phyloP scores from a whole-genome alignment of 2,888 invertebrate species.

The Diogma glabrata region DNA sequence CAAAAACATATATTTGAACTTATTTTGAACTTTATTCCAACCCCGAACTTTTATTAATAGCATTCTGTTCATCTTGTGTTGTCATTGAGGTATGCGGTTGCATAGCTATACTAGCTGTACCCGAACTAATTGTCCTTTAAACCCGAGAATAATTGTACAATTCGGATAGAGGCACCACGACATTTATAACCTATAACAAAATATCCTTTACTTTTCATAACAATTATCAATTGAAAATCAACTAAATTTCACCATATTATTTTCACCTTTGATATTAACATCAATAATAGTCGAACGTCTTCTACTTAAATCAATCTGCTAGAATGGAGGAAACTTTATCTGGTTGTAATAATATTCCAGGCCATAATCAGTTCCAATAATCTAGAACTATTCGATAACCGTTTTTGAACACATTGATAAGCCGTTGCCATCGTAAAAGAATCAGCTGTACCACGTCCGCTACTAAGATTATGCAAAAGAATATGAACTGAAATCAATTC shows the following conservation, averaged over 20 bases:
- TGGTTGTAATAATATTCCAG: slow-evolving; percentile 62
- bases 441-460: slow-evolving; percentile 64
- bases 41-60: slow-evolving; percentile 43
- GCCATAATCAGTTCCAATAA: slow-evolving; percentile 85
- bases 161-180: slow-evolving; percentile 73
- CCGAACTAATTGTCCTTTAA: slow-evolving; percentile 79
- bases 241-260: slow-evolving; percentile 1
- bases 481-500: slow-evolving; percentile 68
- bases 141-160: slow-evolving; percentile 76
- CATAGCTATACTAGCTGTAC: slow-evolving; percentile 79
- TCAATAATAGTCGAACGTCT: slow-evolving; percentile 38
- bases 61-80: slow-evolving; percentile 51
- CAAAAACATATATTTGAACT: too few species aligned
- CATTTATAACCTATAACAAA: slow-evolving; percentile 55
- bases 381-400: slow-evolving; percentile 33
- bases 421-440: slow-evolving; percentile 72
- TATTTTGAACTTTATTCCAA: too few species aligned
- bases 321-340: slow-evolving; percentile 51
- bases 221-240: too few species aligned
- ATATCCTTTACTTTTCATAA: too few species aligned
- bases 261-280: too few species aligned
- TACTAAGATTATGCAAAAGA: slow-evolving; percentile 61
- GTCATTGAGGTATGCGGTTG: slow-evolving; percentile 69
- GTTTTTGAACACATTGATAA: slow-evolving; percentile 71
- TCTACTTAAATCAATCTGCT: slow-evolving; percentile 62